phyloP scores from a whole-genome alignment of 2,113 vertebrate genomes.

The Struthio camelus region DNA sequence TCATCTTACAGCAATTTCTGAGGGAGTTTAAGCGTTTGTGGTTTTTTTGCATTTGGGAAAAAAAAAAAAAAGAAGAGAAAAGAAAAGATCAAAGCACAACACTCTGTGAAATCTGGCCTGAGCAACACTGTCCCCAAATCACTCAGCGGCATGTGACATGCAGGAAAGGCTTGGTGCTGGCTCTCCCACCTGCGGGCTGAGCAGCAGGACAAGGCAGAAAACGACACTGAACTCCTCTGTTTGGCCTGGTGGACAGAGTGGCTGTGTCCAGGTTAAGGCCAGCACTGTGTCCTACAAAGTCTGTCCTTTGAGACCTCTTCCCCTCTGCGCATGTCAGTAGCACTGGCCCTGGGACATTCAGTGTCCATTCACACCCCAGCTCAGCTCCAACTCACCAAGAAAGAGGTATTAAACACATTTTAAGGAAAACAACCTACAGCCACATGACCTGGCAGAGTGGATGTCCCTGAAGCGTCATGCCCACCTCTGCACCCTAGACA shows the following conservation, averaged over 20 bases:
- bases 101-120: conserved; percentile 10
- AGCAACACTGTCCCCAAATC: background rate
- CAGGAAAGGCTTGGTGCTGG: background rate
- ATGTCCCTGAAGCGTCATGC: accelerated
- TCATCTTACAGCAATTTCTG: conserved; percentile 21
- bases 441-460: background rate
- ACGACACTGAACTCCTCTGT: background rate
- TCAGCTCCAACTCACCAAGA: background rate
- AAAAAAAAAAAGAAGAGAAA: background rate
- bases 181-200: background rate
- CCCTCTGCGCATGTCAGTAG: background rate
- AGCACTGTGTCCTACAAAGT: background rate
- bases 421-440: background rate
- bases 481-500: background rate
- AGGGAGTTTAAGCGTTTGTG: conserved; percentile 21
- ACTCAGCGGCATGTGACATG: background rate
- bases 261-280: background rate
- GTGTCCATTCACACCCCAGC: background rate
- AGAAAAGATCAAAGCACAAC: conserved; percentile 20
- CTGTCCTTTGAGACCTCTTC: background rate
- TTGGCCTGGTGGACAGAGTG: accelerated
- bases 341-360: background rate
- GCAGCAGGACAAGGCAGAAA: background rate
- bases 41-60: conserved; percentile 29
- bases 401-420: background rate